These are phyloP conservation scores for Barypeithes pellucidus DNA, from an alignment of 2,888 invertebrate species.

Conservation along the genomic window DNA sequence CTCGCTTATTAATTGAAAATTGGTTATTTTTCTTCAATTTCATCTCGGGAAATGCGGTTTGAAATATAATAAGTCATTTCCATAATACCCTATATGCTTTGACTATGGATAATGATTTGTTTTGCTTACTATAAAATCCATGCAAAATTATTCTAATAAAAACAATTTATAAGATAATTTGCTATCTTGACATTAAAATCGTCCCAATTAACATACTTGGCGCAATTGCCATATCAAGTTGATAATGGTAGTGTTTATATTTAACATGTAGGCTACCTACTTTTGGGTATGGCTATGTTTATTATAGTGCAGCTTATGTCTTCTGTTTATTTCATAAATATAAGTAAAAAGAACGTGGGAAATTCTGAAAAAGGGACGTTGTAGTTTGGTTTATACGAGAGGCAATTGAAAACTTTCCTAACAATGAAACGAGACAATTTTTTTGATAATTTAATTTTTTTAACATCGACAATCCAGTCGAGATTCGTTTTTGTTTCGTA, in stretches of 20 bases:
- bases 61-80: no score
- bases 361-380: neutral
- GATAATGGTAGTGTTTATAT: neutral
- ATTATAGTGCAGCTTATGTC: neutral
- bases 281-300: neutral
- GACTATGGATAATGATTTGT: constrained; percentile 1
- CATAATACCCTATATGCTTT: no score
- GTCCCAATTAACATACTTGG: constrained; percentile 11
- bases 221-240: constrained; percentile 1
- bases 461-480: no score
- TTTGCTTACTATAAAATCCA: constrained; percentile 3
- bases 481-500: no score
- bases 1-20: no score
- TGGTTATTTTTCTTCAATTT: no score
- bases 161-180: neutral
- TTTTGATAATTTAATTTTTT: no score
- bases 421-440: no score
- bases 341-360: neutral
- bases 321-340: neutral
- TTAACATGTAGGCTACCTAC: constrained; percentile 20
- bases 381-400: neutral
- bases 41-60: no score
- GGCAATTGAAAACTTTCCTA: no score
- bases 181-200: constrained; percentile 17
- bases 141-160: constrained; percentile 7